Conservation (phyloP, 2,113 vertebrate genomes). For the Chloropsis cyanopogon region DNA sequence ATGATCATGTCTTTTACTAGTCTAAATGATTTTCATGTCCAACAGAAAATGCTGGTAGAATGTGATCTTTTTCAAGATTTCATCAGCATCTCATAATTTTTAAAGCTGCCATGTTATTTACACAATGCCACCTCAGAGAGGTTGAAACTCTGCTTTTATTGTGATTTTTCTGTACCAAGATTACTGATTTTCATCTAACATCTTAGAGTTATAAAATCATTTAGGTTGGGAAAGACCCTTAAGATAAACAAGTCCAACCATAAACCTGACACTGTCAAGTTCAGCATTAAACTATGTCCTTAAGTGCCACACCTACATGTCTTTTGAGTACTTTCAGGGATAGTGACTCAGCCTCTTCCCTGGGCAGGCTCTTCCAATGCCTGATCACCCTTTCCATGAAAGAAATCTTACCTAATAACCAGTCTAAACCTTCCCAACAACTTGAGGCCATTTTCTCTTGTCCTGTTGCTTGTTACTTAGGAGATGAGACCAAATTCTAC, state of each 20-base stretch:
- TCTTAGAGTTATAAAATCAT: not conserved
- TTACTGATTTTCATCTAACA: not conserved
- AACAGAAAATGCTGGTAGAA: not conserved
- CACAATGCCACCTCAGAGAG: not conserved
- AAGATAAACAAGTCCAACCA: not conserved
- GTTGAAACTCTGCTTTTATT: not conserved
- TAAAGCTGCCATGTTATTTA: not conserved
- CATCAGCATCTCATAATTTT: not conserved
- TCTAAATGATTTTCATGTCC: not conserved
- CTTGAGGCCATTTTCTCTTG: not conserved
- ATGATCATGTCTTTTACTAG: not conserved
- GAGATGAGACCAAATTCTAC: rapidly evolving
- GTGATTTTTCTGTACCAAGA: not conserved
- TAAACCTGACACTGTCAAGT: not conserved
- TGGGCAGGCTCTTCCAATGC: not conserved
- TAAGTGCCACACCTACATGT: not conserved
- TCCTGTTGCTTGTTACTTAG: not conserved
- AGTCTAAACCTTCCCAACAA: not conserved
- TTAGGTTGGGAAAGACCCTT: not conserved
- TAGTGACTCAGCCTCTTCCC: not conserved
- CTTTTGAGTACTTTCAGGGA: not conserved
- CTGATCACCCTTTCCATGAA: not conserved
- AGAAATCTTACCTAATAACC: not conserved
- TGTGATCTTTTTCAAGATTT: not conserved
- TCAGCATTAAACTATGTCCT: not conserved